Evolutionary conservation across 2,797 vertebrate species (phyloP).

Genomic region (Liparis tanakae): DNA sequence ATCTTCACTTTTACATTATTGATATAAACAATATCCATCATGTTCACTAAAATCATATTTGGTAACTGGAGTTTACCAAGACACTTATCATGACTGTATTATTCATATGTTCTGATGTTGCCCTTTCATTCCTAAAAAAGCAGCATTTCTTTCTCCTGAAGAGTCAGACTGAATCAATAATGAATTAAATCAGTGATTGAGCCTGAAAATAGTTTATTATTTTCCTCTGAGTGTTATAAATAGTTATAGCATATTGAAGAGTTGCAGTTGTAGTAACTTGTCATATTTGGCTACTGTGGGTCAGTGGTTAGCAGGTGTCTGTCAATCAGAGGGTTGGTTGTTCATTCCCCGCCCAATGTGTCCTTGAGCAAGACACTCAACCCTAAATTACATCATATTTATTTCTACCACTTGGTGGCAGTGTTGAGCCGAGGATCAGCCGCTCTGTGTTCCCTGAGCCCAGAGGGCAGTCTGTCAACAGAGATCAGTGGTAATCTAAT

Average conservation of each 20-base stretch:
- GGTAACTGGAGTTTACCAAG: neutral
- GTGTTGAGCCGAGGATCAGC: constrained; percentile 52
- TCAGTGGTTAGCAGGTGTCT: no score
- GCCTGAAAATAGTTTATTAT: no score
- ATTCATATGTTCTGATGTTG: neutral
- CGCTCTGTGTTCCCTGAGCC: neutral
- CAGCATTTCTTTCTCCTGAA: neutral
- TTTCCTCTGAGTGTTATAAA: neutral
- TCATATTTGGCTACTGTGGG: no score
- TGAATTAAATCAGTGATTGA: neutral
- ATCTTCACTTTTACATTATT: neutral
- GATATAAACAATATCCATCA: neutral
- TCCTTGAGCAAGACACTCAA: no score
- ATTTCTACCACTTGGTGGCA: constrained; percentile 63
- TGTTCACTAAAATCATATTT: neutral
- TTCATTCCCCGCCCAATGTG: no score
- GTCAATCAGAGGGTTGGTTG: no score
- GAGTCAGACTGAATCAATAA: neutral
- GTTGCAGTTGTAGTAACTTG: no score
- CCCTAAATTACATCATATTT: neutral
- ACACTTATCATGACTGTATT: neutral
- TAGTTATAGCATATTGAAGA: neutral
- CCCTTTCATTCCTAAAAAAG: no score
- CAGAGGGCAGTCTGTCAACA: constrained; percentile 53
- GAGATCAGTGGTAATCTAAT: constrained; percentile 76